These are phyloP conservation scores for Sarcophaga variegata DNA, from an alignment of 2,888 invertebrate genomes.

Conservation along the genomic window DNA sequence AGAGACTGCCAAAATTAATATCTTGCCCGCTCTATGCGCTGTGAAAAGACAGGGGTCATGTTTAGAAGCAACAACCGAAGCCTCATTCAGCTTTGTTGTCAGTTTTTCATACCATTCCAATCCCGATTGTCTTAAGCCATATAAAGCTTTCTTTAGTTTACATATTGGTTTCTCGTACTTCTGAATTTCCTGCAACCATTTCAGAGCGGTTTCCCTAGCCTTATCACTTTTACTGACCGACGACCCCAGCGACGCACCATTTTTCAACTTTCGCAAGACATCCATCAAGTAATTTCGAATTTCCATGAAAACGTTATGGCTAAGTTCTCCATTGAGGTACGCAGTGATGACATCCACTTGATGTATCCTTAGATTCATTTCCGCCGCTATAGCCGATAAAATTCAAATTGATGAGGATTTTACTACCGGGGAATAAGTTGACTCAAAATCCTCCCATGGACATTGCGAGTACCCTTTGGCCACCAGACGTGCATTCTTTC, in stretches of 20 bases:
- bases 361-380: slow-evolving; percentile 57
- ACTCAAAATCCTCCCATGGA: too few relatives aligned
- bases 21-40: too few relatives aligned
- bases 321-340: slow-evolving; percentile 60
- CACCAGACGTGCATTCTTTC: too few relatives aligned
- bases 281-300: slow-evolving; percentile 49
- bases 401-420: too few relatives aligned
- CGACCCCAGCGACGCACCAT: slow-evolving; percentile 17
- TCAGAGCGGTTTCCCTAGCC: neutral
- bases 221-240: neutral
- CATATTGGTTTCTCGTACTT: slow-evolving; percentile 45
- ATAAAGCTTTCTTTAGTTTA: slow-evolving; percentile 53
- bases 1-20: slow-evolving; percentile 57
- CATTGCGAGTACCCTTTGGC: too few relatives aligned
- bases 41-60: slow-evolving; percentile 30
- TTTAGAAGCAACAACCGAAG: slow-evolving; percentile 47
- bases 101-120: slow-evolving; percentile 56
- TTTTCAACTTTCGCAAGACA: slow-evolving; percentile 45
- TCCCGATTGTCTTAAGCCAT: slow-evolving; percentile 62
- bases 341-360: slow-evolving; percentile 61
- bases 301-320: slow-evolving; percentile 53
- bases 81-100: slow-evolving; percentile 45
- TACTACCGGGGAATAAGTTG: too few relatives aligned
- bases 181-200: slow-evolving; percentile 45
- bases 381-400: too few relatives aligned